phyloP scores from a whole-genome alignment of 2,888 invertebrate species.

The Esperia sulphurella region DNA sequence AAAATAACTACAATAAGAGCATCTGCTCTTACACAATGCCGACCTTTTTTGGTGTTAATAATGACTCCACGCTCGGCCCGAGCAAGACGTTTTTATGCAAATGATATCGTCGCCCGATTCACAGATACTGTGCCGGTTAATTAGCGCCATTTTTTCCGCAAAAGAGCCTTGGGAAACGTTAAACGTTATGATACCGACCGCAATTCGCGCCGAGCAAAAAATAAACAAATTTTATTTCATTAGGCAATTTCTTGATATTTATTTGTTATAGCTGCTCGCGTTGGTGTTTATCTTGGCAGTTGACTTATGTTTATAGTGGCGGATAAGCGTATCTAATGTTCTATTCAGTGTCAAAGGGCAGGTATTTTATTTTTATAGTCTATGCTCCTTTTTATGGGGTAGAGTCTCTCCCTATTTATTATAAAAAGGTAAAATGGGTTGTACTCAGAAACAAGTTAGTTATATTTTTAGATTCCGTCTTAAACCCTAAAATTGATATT shows the following conservation, averaged over 20 bases:
- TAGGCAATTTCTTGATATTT: constrained; percentile 10
- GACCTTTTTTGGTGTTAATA: constrained; percentile 9
- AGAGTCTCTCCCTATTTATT: no score
- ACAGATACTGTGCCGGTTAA: constrained; percentile 18
- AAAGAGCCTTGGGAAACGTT: constrained; percentile 22
- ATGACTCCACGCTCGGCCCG: constrained; percentile 1
- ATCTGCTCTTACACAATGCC: constrained; percentile 16
- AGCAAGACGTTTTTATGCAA: constrained; percentile 28
- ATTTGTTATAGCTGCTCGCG: not conserved
- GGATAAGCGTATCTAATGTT: no score
- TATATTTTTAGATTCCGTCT: no score
- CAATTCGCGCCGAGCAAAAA: constrained; percentile 16
- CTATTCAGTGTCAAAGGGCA: no score
- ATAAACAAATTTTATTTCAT: constrained; percentile 12
- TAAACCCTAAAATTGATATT: no score
- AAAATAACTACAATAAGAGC: not conserved
- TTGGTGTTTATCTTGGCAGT: not conserved
- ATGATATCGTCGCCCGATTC: constrained; percentile 14
- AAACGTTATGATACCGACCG: constrained; percentile 26
- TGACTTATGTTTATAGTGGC: not conserved
- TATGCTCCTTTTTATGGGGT: no score
- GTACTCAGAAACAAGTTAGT: no score
- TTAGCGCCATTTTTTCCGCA: constrained; percentile 24
- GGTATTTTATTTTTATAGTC: no score
- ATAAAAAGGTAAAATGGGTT: no score